Conservation (phyloP, 2,113 vertebrate genomes). For the Callospermophilus lateralis region DNA sequence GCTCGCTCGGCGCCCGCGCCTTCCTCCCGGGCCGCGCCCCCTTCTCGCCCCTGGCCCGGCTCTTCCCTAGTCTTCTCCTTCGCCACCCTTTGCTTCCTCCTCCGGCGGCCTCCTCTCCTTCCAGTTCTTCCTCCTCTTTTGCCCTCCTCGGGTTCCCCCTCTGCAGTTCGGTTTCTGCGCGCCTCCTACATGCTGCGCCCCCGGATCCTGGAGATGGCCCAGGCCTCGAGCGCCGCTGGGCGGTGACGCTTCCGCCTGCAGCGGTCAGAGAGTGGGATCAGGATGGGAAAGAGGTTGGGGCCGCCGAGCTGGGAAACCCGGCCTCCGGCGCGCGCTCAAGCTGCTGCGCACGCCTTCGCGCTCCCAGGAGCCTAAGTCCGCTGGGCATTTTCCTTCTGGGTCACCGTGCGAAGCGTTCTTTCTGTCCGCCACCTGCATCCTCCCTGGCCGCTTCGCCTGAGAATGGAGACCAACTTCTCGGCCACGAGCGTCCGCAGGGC, state of each 20-base stretch:
- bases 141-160: not conserved
- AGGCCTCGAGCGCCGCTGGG: not conserved
- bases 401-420: rapidly evolving
- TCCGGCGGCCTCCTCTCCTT: too few relatives aligned
- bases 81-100: not conserved
- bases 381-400: not conserved
- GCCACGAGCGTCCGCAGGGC: not conserved
- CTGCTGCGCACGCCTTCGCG: not conserved
- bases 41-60: not conserved
- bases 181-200: not conserved
- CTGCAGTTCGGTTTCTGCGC: not conserved
- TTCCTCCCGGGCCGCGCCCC: not conserved
- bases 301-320: not conserved
- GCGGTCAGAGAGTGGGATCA: rapidly evolving
- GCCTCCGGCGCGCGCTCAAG: not conserved
- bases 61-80: too few relatives aligned
- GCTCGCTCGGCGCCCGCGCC: not conserved
- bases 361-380: rapidly evolving
- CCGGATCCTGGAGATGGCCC: rapidly evolving
- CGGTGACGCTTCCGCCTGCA: rapidly evolving
- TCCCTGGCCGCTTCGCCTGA: not conserved
- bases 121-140: not conserved
- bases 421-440: not conserved
- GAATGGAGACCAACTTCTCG: not conserved
- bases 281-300: rapidly evolving